phyloP scores from a whole-genome alignment of 2,888 invertebrate species.

The Parnassius mnemosyne region DNA sequence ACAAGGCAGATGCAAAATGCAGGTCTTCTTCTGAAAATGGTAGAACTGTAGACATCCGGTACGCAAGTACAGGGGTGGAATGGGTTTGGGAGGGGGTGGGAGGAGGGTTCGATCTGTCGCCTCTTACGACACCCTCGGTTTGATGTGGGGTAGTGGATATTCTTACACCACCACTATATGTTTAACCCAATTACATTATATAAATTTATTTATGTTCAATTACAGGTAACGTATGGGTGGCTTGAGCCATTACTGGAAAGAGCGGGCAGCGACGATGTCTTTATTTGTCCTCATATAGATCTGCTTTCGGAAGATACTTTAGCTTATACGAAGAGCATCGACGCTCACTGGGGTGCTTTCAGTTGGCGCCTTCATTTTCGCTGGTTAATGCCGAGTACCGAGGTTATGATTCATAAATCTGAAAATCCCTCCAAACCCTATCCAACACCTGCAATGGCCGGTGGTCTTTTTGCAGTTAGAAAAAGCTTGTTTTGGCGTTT shows the following conservation, averaged over 20 bases:
- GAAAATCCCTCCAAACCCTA: slow-evolving; percentile 85
- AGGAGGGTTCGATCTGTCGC: too few species aligned
- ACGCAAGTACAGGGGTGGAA: too few species aligned
- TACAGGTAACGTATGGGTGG: slow-evolving; percentile 82
- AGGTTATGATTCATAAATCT: slow-evolving; percentile 82
- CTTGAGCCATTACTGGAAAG: slow-evolving; percentile 78
- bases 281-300: slow-evolving; percentile 74
- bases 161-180: too few species aligned
- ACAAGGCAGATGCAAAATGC: too few species aligned
- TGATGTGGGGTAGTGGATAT: too few species aligned
- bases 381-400: slow-evolving; percentile 88
- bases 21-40: too few species aligned
- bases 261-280: slow-evolving; percentile 74
- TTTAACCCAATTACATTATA: background rate
- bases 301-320: slow-evolving; percentile 97
- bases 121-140: too few species aligned
- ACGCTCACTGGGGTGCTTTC: slow-evolving; percentile 98
- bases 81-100: too few species aligned
- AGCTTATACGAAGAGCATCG: slow-evolving; percentile 96
- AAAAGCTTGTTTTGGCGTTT: slow-evolving; percentile 92
- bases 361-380: slow-evolving; percentile 98
- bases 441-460: slow-evolving; percentile 95
- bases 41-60: too few species aligned
- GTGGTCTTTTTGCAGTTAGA: slow-evolving; percentile 95
- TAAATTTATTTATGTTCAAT: slow-evolving; percentile 23